Evolutionary conservation across 2,113 vertebrate genomes (phyloP), one percentile per base, ranked within the genome.

Genomic region (Coreoperca whiteheadi): DNA sequence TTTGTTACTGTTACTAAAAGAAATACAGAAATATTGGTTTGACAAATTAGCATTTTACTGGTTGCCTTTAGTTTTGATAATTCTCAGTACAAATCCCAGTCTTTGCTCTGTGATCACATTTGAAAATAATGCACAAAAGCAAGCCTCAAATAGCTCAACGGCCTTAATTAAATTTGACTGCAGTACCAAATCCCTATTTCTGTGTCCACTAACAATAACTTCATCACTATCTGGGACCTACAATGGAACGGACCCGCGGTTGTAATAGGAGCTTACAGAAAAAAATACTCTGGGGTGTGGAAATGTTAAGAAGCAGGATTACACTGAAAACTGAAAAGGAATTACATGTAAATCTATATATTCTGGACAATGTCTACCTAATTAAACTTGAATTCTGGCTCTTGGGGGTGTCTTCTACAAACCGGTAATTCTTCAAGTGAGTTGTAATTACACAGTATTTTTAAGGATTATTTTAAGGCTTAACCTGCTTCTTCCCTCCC

Each of bases 291-390:
- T 60, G 66, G 83, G 82, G 89, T 81, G 60, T 78, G 51, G 59
- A 75, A 84, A 77, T 80, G 89, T 87, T 91, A 84, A 89, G 84
- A 84, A 92, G 80, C 78, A 68, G 86, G 92, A 93, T 93, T 91
- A 93, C 51, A 23, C 82, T 67, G 83, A 68, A 88, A 91, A 87
- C 72, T 87, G 63, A 89, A 88, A 83, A 83, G 87, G 90, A 92
- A 87, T 92, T 89, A 82, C 70, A 81, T 67, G 69, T 86, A 84
- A 87, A 92, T 89, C 87, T 88, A 85, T 89, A 89, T 83, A 85
- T 89, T 88, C 65, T 74, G 88, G 86, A 89, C 89, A 88, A 88
- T 87, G 77, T 78, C 77, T 56, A 77, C 82, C 84, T 90, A 92
- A 92, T 91, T 88, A 86, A 82, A 87, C 71, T 80, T 85, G 72